Conservation (phyloP, 1,140 invertebrate genomes). For the Chironomus tepperi region DNA sequence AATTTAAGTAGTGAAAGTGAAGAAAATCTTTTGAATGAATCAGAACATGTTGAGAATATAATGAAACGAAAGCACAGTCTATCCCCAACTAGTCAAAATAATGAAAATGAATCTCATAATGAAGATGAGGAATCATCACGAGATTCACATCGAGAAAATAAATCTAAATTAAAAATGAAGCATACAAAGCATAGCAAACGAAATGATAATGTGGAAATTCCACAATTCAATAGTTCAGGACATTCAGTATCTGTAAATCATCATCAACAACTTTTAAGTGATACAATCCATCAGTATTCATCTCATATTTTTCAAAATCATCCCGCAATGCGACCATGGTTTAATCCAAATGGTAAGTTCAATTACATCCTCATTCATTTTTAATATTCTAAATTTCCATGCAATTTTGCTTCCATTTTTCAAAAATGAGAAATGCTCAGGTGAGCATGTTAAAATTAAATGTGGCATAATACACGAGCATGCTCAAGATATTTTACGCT, state of each 20-base stretch:
- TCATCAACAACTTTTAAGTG: background rate
- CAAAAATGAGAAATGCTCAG: no score
- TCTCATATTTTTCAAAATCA: conserved; percentile 16
- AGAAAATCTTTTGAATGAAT: background rate
- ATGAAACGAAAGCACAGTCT: background rate
- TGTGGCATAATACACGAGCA: no score
- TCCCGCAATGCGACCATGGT: conserved; percentile 17
- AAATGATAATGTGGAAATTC: background rate
- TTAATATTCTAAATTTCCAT: no score
- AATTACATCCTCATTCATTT: no score
- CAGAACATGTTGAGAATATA: background rate
- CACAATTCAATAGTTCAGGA: background rate
- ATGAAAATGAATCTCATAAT: background rate
- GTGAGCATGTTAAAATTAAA: no score
- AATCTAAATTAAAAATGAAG: background rate
- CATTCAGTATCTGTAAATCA: background rate
- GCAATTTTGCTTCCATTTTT: no score
- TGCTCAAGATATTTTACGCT: no score
- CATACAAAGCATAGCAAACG: background rate
- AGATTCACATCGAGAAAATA: background rate
- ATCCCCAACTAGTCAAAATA: background rate
- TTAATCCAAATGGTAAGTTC: conserved; percentile 15
- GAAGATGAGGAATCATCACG: background rate
- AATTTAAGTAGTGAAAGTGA: conserved; percentile 1
- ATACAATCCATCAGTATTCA: conserved; percentile 17